Percentiles rank a stretch among this genome's conserved stretches.
These are phyloP conservation scores for Clepsis dumicolana DNA, from an alignment of 2,888 invertebrate species.

Conservation along the genomic window DNA sequence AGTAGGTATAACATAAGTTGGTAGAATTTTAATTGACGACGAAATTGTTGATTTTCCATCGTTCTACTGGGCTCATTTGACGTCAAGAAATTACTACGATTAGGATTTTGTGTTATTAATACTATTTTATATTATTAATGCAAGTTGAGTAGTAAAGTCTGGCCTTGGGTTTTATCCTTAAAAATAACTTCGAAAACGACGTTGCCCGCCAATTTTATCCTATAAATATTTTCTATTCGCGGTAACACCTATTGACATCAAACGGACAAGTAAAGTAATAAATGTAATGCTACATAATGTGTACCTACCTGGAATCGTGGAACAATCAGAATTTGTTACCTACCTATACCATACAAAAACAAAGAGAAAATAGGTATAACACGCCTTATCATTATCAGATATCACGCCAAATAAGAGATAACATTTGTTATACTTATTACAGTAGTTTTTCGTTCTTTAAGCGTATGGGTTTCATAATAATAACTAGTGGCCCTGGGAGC, in stretches of 20 bases:
- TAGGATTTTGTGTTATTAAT: neutral
- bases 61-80: too few relatives aligned
- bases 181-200: neutral
- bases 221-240: neutral
- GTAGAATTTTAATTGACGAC: too few relatives aligned
- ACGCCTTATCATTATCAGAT: conserved; percentile 37
- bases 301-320: conserved; percentile 23
- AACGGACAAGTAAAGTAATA: conserved; percentile 1
- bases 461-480: too few relatives aligned
- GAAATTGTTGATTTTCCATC: too few relatives aligned
- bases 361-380: conserved; percentile 34
- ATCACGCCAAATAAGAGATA: conserved; percentile 39
- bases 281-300: conserved; percentile 13
- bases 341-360: conserved; percentile 29
- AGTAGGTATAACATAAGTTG: too few relatives aligned
- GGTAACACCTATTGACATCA: neutral
- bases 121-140: neutral
- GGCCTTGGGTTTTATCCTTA: neutral
- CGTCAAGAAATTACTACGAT: neutral
- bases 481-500: too few relatives aligned
- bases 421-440: conserved; percentile 16
- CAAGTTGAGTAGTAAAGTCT: neutral
- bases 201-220: neutral
- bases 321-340: conserved; percentile 12
- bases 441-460: conserved; percentile 13